Percentiles rank a stretch among this genome's conserved stretches.
Evolutionary conservation across 2,888 invertebrate species (phyloP).

Genomic region (Molanna angustata): DNA sequence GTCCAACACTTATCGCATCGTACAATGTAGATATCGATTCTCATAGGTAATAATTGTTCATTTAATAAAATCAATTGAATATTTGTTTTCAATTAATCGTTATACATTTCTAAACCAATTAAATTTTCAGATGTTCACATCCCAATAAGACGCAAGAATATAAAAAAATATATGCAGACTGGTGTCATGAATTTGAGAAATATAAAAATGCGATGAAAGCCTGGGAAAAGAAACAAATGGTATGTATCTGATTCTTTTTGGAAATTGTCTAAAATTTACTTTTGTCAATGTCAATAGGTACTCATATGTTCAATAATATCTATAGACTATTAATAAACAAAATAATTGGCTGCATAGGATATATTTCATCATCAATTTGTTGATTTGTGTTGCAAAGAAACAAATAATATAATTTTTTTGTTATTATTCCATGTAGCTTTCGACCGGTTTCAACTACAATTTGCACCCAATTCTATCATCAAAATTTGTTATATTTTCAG

Average conservation of each 20-base stretch:
- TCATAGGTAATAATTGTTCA: slow-evolving; percentile 44
- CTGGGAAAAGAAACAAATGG: slow-evolving; percentile 62
- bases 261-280: not conserved
- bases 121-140: slow-evolving; percentile 51
- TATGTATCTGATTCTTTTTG: slow-evolving; percentile 40
- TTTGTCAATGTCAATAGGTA: too few relatives aligned
- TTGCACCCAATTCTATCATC: too few relatives aligned
- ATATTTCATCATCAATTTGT: too few relatives aligned
- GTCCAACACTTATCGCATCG: slow-evolving; percentile 54
- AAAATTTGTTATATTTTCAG: slow-evolving; percentile 42
- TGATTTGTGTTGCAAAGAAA: too few relatives aligned
- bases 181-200: slow-evolving; percentile 71
- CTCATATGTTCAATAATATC: too few relatives aligned
- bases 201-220: slow-evolving; percentile 65
- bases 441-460: too few relatives aligned
- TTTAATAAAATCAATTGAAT: not conserved
- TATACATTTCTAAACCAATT: not conserved
- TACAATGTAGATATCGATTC: slow-evolving; percentile 61
- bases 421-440: too few relatives aligned
- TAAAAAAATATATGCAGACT: slow-evolving; percentile 65
- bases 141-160: slow-evolving; percentile 59
- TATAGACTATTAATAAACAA: too few relatives aligned
- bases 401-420: too few relatives aligned
- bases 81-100: not conserved
- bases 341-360: too few relatives aligned